Conservation (phyloP, 2,797 vertebrate species). For the Neopelma chrysocephalum region DNA sequence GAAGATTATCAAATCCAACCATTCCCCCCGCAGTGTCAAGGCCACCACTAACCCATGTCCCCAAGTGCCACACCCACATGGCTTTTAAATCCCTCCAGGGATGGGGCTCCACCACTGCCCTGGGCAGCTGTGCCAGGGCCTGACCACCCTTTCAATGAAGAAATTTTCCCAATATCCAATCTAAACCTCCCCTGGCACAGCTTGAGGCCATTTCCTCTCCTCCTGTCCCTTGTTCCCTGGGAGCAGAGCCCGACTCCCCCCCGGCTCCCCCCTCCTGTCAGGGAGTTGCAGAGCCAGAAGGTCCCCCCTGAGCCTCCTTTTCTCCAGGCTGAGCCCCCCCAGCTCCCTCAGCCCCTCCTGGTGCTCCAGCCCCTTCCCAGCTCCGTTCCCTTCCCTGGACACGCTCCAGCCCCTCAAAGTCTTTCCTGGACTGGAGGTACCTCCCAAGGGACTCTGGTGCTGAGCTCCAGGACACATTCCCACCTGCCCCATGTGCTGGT, state of each 20-base stretch:
- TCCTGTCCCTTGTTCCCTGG: background rate
- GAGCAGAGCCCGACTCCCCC: background rate
- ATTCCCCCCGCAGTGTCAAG: background rate
- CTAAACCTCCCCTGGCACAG: accelerated
- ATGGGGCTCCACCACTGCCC: background rate
- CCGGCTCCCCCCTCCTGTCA: background rate
- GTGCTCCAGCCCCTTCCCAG: background rate
- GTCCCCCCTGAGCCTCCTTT: background rate
- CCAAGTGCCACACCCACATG: accelerated
- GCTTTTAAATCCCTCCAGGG: background rate
- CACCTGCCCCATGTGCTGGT: accelerated
- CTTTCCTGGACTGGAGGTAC: background rate
- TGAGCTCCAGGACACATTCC: background rate
- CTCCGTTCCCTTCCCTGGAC: background rate
- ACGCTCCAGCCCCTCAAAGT: accelerated
- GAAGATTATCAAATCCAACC: background rate
- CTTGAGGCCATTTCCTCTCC: accelerated
- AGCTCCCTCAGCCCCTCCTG: background rate
- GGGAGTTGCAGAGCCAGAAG: background rate
- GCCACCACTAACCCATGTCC: background rate
- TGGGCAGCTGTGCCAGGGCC: background rate
- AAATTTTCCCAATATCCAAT: accelerated
- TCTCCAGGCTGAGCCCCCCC: background rate
- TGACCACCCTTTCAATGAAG: accelerated
- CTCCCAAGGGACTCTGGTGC: background rate